phyloP scores from a whole-genome alignment of 1,140 invertebrate genomes.

The Drosophila repletoides region DNA sequence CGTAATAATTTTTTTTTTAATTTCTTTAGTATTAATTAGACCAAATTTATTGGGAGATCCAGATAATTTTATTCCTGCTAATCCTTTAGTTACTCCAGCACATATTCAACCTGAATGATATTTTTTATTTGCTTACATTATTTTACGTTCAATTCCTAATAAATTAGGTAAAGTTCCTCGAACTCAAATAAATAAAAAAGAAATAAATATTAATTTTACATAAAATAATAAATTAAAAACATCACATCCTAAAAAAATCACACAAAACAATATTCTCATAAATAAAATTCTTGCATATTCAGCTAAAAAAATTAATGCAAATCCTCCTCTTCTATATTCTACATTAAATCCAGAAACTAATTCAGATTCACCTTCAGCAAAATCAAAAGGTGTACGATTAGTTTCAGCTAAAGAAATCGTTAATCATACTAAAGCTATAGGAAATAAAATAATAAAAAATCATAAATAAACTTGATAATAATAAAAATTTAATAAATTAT shows the following conservation, averaged over 20 bases:
- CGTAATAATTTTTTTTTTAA: constrained; percentile 83
- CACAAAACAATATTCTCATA: constrained; percentile 86
- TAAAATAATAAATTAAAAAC: constrained; percentile 84
- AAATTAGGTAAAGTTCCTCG: constrained; percentile 85
- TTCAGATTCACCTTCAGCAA: constrained; percentile 89
- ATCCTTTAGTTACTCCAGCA: constrained; percentile 86
- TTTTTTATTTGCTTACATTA: constrained; percentile 90
- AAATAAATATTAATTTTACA: constrained; percentile 83
- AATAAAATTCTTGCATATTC: too few relatives aligned
- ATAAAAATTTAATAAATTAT: too few relatives aligned
- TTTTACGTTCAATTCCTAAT: constrained; percentile 88
- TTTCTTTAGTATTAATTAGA: constrained; percentile 82
- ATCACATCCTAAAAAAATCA: constrained; percentile 86
- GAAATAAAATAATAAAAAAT: constrained; percentile 84
- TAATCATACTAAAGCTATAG: constrained; percentile 85
- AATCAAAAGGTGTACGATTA: constrained; percentile 91
- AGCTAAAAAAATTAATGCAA: too few relatives aligned
- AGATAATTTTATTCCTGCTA: constrained; percentile 87
- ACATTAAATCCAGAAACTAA: constrained; percentile 90
- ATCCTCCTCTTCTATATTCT: constrained; percentile 87
- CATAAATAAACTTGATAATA: too few relatives aligned
- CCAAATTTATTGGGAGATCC: constrained; percentile 86
- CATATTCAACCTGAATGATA: constrained; percentile 91
- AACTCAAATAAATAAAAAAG: constrained; percentile 82
- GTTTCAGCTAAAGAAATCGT: constrained; percentile 86